Conservation (phyloP, 1,140 invertebrate species). For the Anastrepha obliqua region DNA sequence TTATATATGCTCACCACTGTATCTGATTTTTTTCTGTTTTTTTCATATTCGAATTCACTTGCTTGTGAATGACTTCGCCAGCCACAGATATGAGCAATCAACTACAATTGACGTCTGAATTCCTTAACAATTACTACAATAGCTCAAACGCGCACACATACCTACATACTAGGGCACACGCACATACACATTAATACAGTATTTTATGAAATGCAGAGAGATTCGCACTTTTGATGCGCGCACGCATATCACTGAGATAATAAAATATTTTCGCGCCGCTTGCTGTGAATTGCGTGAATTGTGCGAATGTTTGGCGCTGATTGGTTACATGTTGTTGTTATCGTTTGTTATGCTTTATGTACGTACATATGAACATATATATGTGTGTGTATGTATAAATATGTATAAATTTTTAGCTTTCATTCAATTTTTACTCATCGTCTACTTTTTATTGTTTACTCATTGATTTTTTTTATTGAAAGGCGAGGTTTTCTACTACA, state of each 20-base stretch:
- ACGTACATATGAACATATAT: not conserved
- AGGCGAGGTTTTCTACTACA: not conserved
- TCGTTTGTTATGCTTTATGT: not conserved
- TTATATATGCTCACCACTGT: not conserved
- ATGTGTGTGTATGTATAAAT: not conserved
- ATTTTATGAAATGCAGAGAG: slow-evolving; percentile 29
- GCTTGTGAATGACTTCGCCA: slow-evolving; percentile 39
- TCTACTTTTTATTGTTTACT: not conserved
- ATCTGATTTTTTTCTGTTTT: not conserved
- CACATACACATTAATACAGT: not conserved
- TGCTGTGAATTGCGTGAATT: not conserved
- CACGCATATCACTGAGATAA: slow-evolving; percentile 18
- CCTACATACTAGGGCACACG: not conserved
- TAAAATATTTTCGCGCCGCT: slow-evolving; percentile 36
- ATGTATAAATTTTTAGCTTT: not conserved
- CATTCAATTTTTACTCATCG: not conserved
- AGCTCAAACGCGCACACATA: not conserved
- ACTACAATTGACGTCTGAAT: slow-evolving; percentile 46
- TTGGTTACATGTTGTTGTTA: slow-evolving; percentile 2
- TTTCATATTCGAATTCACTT: slow-evolving; percentile 17
- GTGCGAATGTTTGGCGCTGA: slow-evolving; percentile 24
- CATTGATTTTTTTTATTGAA: slow-evolving; percentile 13
- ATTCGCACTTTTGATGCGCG: slow-evolving; percentile 45
- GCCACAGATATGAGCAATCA: slow-evolving; percentile 47
- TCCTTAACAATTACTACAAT: slow-evolving; percentile 45